These are phyloP conservation scores for Globodera rostochiensis DNA, from an alignment of 1,140 invertebrate genomes.

Conservation along the genomic window DNA sequence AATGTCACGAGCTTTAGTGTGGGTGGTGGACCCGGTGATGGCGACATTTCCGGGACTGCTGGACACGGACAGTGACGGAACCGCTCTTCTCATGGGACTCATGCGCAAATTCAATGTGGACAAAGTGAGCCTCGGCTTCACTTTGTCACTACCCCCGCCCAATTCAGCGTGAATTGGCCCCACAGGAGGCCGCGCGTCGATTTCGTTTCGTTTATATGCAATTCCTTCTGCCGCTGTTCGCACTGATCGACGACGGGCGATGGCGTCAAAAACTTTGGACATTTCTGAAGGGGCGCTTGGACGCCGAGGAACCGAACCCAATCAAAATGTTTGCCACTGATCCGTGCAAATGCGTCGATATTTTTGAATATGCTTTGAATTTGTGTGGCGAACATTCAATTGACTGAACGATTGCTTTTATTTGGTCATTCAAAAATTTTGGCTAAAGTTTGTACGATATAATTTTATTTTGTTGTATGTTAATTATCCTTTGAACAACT, in stretches of 20 bases:
- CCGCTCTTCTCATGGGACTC: constrained; percentile 32
- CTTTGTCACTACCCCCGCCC: neutral
- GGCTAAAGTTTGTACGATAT: too few species aligned
- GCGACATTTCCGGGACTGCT: constrained; percentile 41
- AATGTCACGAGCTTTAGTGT: constrained; percentile 31
- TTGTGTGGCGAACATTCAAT: constrained; percentile 22
- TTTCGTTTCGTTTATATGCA: constrained; percentile 42
- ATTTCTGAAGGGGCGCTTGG: constrained; percentile 22
- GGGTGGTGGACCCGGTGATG: constrained; percentile 38
- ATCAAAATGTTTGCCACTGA: constrained; percentile 19
- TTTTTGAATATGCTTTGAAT: constrained; percentile 16
- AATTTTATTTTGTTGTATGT: too few species aligned
- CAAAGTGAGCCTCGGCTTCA: constrained; percentile 8
- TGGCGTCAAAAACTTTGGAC: constrained; percentile 11
- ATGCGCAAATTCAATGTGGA: constrained; percentile 25
- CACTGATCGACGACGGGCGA: constrained; percentile 17
- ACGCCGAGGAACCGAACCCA: constrained; percentile 25
- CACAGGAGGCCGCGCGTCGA: constrained; percentile 2
- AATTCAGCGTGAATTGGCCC: constrained; percentile 25
- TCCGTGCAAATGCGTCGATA: constrained; percentile 20
- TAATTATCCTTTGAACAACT: too few species aligned
- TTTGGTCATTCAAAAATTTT: too few species aligned
- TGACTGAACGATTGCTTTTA: constrained; percentile 14
- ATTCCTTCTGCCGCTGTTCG: constrained; percentile 37
- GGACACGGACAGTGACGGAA: constrained; percentile 29